Evolutionary conservation across 2,888 invertebrate species (phyloP).

Genomic region (Phymatocera aterrima): DNA sequence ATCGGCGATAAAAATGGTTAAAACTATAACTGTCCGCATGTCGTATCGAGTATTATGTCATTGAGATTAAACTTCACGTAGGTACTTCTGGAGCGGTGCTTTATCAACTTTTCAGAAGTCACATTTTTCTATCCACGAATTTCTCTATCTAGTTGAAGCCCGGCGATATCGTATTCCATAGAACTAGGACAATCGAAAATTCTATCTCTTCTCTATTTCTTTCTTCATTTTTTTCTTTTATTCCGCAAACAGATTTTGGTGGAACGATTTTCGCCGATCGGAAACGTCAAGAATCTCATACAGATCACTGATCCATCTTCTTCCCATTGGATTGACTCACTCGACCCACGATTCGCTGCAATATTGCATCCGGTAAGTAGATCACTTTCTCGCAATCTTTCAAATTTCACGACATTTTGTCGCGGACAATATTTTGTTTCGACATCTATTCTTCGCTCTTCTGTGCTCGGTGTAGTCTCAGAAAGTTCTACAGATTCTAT

Average conservation of each 20-base stretch:
- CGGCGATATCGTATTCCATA: too few species aligned
- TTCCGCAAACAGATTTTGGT: background rate
- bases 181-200: background rate
- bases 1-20: background rate
- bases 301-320: background rate
- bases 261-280: constrained; percentile 10
- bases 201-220: background rate
- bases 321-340: background rate
- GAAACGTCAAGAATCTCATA: background rate
- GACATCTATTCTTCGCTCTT: too few species aligned
- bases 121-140: background rate
- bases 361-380: constrained; percentile 15
- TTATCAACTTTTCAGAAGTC: too few species aligned
- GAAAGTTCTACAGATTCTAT: too few species aligned
- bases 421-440: too few species aligned
- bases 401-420: background rate
- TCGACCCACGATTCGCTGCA: constrained; percentile 33
- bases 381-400: background rate
- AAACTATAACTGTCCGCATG: too few species aligned
- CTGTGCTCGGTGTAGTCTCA: too few species aligned
- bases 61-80: background rate
- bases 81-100: too few species aligned
- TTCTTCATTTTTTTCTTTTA: background rate
- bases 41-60: background rate
- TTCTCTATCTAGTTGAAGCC: too few species aligned